Evolutionary conservation across 2,797 vertebrate genomes (phyloP), one percentile per base, ranked within the genome.

Genomic region (Delichon dasypus): DNA sequence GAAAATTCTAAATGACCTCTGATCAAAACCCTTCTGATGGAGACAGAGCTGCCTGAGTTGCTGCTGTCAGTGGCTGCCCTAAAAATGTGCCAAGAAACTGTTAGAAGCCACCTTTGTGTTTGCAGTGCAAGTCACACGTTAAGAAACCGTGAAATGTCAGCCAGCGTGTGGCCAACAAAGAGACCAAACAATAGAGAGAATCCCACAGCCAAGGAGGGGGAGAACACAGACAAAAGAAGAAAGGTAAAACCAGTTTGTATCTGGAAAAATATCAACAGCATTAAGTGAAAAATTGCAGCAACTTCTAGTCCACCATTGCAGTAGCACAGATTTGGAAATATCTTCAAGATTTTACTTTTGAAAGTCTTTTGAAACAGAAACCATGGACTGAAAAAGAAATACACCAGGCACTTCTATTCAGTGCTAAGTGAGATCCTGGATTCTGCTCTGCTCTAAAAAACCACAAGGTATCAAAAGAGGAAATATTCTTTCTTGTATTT

Each of bases 41-140:
- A 85, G 21, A 68, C n/a, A 75, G 78, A 82, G 51, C 27, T 58
- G 61, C 60, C 40, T 2, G 23, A 86, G 29, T 16, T 75, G 26
- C 54, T 91, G 50, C 79, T 72, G 50, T 58, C 85, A 89, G 42
- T 60, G 48, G 38, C 1, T 42, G 34, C 3, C 53, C 29, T 79
- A 76, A 38, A 89, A 82, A 50, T 11, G 60, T 87, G 94, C 92
- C 95, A 96, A 90, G 62, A 85, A 90, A 54, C 44, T 84, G 79
- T 27, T 21, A 75, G 58, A 61, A 81, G 74, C 27, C 54, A 58
- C 65, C 44, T 81, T 42, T 62, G 68, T 81, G 60, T 76, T 85
- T 85, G 57, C 86, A 79, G 67, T 22, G 64, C 90, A 85, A 80
- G 34, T 88, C 70, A 93, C 27, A 83, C 42, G 6, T 84, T 57